Evolutionary conservation across 2,797 vertebrate genomes (phyloP).

Genomic region (Micrastur ruficollis): DNA sequence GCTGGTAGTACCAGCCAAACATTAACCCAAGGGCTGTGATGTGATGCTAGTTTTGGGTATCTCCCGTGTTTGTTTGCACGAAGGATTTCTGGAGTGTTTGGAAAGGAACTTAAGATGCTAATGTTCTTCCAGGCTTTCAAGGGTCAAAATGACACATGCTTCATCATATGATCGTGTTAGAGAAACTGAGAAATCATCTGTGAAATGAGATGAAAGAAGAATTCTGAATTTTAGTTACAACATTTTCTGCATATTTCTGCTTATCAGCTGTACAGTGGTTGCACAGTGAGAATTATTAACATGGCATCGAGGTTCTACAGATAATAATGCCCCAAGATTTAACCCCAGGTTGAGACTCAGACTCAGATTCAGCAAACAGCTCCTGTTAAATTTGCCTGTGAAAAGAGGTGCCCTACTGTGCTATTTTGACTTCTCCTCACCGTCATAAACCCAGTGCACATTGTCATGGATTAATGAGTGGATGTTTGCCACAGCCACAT

Average conservation of each 20-base stretch:
- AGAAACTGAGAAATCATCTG: background rate
- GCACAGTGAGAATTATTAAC: background rate
- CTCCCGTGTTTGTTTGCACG: background rate
- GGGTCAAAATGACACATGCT: slow-evolving; percentile 14
- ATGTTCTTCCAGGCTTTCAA: background rate
- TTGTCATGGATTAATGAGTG: background rate
- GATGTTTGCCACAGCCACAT: background rate
- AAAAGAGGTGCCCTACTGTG: slow-evolving; percentile 14
- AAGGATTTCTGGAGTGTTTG: slow-evolving; percentile 2
- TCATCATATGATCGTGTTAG: background rate
- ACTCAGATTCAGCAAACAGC: slow-evolving; percentile 9
- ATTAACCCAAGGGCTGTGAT: background rate
- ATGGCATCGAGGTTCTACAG: background rate
- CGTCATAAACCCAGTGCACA: background rate
- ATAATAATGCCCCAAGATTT: background rate
- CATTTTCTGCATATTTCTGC: background rate
- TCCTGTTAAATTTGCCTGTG: slow-evolving; percentile 35
- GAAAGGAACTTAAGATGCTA: background rate
- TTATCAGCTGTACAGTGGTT: background rate
- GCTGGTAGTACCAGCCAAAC: background rate
- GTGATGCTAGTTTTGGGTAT: background rate
- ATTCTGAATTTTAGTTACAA: background rate
- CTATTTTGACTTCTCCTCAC: slow-evolving; percentile 9
- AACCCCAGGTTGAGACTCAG: background rate
- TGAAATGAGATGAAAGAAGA: slow-evolving; percentile 5